These are phyloP conservation scores for Rhinichthys klamathensis DNA, from an alignment of 2,113 vertebrate genomes.

Conservation along the genomic window DNA sequence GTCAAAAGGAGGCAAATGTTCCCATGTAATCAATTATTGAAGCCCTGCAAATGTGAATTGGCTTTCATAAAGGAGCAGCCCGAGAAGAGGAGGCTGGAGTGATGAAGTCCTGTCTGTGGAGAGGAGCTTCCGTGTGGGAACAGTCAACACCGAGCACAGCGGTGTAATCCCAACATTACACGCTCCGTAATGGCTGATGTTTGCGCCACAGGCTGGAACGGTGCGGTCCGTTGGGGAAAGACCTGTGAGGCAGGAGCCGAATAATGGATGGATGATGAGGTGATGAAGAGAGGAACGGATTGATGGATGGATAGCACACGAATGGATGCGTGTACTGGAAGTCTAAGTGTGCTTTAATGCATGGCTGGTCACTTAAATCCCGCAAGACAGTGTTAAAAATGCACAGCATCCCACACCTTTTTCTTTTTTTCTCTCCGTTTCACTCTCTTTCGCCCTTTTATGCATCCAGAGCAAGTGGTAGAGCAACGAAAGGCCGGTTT, in stretches of 20 bases:
- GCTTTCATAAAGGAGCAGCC: slow-evolving; percentile 20
- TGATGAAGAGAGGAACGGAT: slow-evolving; percentile 20
- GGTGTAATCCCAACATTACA: slow-evolving; percentile 65
- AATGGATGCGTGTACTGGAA: slow-evolving; percentile 55
- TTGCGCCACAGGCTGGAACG: slow-evolving; percentile 19
- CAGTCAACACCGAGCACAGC: slow-evolving; percentile 67
- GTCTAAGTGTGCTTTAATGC: slow-evolving; percentile 20
- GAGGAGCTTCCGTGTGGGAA: slow-evolving; percentile 36
- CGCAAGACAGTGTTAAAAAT: slow-evolving; percentile 8
- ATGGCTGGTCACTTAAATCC: slow-evolving; percentile 7
- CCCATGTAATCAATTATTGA: slow-evolving; percentile 54
- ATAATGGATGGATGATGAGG: slow-evolving; percentile 28
- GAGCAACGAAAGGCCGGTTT: slow-evolving; percentile 48
- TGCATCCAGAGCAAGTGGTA: not conserved
- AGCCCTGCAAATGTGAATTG: slow-evolving; percentile 54
- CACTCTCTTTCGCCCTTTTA: not conserved
- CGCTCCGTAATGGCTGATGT: slow-evolving; percentile 5
- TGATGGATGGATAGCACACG: slow-evolving; percentile 62
- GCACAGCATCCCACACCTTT: not conserved
- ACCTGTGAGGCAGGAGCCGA: not conserved
- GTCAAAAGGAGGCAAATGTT: slow-evolving; percentile 47
- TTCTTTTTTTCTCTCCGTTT: not conserved
- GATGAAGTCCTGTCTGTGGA: slow-evolving; percentile 20
- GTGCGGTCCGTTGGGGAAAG: slow-evolving; percentile 18
- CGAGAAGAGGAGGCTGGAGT: not conserved